These are phyloP conservation scores for Rachycentron canadum DNA, from an alignment of 2,797 vertebrate species.

Conservation along the genomic window DNA sequence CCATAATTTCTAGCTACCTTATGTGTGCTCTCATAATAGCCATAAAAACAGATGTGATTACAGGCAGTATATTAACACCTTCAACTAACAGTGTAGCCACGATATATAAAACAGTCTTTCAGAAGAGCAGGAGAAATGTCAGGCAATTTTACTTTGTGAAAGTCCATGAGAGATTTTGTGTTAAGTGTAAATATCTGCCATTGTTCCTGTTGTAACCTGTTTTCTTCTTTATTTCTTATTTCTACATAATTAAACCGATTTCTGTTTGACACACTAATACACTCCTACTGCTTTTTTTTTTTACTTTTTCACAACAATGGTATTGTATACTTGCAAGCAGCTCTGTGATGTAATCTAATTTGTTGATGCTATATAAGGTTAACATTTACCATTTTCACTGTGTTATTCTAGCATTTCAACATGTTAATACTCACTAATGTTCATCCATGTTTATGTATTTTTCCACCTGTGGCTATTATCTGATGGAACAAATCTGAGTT, in stretches of 20 bases:
- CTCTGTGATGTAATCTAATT: background rate
- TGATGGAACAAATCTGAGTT: slow-evolving; percentile 13
- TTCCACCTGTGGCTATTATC: slow-evolving; percentile 10
- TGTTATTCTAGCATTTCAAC: background rate
- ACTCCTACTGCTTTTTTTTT: too few relatives aligned
- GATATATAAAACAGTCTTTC: background rate
- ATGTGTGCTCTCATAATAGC: slow-evolving; percentile 16
- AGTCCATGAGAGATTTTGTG: background rate
- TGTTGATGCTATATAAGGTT: background rate
- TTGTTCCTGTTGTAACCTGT: background rate
- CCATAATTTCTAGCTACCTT: slow-evolving; percentile 9
- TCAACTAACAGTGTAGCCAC: background rate
- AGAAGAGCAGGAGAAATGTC: background rate
- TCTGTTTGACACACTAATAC: background rate
- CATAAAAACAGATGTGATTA: slow-evolving; percentile 15
- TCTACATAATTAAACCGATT: background rate
- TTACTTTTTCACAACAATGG: too few relatives aligned
- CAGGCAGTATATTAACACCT: background rate
- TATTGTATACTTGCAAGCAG: too few relatives aligned
- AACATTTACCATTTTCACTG: background rate
- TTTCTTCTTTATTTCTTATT: background rate
- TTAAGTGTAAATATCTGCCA: background rate
- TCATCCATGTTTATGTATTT: too few relatives aligned
- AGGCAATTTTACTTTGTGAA: background rate
- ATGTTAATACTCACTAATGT: background rate